Base-by-base conservation (phyloP, 2,113 vertebrate species). In the Craseonycteris thonglongyai region DNA sequence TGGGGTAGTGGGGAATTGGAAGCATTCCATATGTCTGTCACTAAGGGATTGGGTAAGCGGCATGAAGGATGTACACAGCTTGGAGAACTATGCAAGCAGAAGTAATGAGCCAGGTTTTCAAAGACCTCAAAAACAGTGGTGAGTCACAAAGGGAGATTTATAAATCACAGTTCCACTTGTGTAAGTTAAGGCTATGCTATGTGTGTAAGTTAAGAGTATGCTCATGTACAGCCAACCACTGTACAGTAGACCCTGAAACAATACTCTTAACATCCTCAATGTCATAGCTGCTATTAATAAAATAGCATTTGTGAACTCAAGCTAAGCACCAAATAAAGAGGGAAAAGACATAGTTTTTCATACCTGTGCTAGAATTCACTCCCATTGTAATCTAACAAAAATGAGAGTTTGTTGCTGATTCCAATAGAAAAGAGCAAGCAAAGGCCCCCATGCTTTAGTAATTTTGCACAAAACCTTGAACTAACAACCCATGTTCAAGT, bases 371-470 rank as follows among this genome's bases (percentile, higher is more conserved):
- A 45, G 47, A 68, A 54, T 54, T 51, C 18, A 59, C 9, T 30
- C 28, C 28, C n/a, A 56, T 40, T 16, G 28, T n/a, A 42, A 80
- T 14, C 33, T 22, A 28, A 63, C 26, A 88, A 91, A 51, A 65
- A 56, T 24, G 40, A 66, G 5, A 66, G 18, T 45, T 45, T 38
- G 28, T 76, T 58, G 45, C 16, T 21, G 49, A 89, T 51, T 68
- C n/a, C 45, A 74, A 92, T 95, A 91, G 75, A 72, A 93, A 89
- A 69, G 61, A 95, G 33, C 24, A 75, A 88, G 28, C 19, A 38
- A 40, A 88, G 2, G 2, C 21, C 14, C 8, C 10, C 22, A 22
- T 0, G 33, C 9, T 83, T 89, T 63, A 79, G 75, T 40, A 40
- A 47, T 78, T 89, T 59, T 38, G 26, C 47, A 65, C 8, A 6